Evolutionary conservation across 2,797 vertebrate species (phyloP).

Genomic region (Acipenser transmontanus): DNA sequence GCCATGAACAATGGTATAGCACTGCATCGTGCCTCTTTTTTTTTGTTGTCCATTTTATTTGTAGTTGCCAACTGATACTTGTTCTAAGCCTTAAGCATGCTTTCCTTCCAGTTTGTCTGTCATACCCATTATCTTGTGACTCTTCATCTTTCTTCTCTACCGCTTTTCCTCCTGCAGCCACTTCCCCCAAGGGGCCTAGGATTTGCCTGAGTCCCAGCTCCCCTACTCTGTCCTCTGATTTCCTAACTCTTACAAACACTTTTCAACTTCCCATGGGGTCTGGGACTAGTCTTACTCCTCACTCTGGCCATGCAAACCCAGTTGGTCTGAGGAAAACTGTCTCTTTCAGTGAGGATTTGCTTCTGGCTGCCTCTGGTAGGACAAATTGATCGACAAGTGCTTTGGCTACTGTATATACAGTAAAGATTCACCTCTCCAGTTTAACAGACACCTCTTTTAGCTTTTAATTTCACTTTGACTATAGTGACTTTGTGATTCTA

Average conservation of each 20-base stretch:
- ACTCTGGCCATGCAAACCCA: conserved; percentile 74
- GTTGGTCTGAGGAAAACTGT: conserved; percentile 91
- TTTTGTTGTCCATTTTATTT: conserved; percentile 4
- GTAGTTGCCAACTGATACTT: background rate
- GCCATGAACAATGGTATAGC: background rate
- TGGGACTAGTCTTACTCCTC: conserved; percentile 62
- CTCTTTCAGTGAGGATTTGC: conserved; percentile 94
- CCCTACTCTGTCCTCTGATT: conserved; percentile 75
- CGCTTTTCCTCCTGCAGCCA: conserved; percentile 67
- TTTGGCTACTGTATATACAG: background rate
- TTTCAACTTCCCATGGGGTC: conserved; percentile 64
- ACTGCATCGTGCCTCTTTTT: background rate
- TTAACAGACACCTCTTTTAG: background rate
- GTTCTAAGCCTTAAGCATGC: background rate
- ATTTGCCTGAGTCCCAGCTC: conserved; percentile 86
- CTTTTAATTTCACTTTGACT: too few relatives aligned
- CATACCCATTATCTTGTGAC: conserved; percentile 24
- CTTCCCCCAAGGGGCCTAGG: conserved; percentile 67
- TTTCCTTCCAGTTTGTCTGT: conserved; percentile 17
- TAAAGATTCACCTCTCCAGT: background rate
- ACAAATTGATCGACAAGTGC: conserved; percentile 53
- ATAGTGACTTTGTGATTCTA: too few relatives aligned
- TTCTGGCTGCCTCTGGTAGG: conserved; percentile 93
- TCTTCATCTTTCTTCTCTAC: conserved; percentile 45
- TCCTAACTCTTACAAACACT: conserved; percentile 72